phyloP scores from a whole-genome alignment of 2,888 invertebrate genomes.

The Diloba caeruleocephala region DNA sequence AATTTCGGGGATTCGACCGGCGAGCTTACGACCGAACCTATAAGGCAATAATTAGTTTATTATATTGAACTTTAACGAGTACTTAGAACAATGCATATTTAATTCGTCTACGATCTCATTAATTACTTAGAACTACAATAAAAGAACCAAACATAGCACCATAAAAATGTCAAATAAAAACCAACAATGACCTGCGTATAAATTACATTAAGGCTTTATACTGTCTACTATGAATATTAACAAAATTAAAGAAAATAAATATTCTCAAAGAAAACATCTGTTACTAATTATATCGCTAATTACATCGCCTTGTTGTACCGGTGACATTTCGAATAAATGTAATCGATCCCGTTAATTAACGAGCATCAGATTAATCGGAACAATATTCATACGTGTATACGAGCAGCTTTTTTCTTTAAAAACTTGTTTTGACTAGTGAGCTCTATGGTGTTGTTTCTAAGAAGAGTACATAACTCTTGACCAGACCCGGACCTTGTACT shows the following conservation, averaged over 20 bases:
- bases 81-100: conserved; percentile 5
- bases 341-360: conserved; percentile 68
- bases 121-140: conserved; percentile 45
- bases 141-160: conserved; percentile 18
- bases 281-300: conserved; percentile 55
- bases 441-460: conserved; percentile 41
- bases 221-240: conserved; percentile 30
- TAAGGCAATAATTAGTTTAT: too few species aligned
- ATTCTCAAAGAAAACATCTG: conserved; percentile 44
- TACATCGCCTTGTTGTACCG: conserved; percentile 41
- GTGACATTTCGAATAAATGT: conserved; percentile 70
- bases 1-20: too few species aligned
- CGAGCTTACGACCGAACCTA: too few species aligned
- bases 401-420: conserved; percentile 34
- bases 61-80: neutral
- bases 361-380: conserved; percentile 61
- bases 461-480: conserved; percentile 13
- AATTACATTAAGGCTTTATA: conserved; percentile 39
- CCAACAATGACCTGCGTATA: conserved; percentile 27
- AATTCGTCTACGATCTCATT: conserved; percentile 25
- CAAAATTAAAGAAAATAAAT: conserved; percentile 24
- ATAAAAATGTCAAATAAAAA: conserved; percentile 34
- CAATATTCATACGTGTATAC: conserved; percentile 36
- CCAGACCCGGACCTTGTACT: too few species aligned
- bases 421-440: conserved; percentile 14